These are phyloP conservation scores for Eueremaeus valkanovi DNA, from an alignment of 2,888 invertebrate genomes.

Conservation along the genomic window DNA sequence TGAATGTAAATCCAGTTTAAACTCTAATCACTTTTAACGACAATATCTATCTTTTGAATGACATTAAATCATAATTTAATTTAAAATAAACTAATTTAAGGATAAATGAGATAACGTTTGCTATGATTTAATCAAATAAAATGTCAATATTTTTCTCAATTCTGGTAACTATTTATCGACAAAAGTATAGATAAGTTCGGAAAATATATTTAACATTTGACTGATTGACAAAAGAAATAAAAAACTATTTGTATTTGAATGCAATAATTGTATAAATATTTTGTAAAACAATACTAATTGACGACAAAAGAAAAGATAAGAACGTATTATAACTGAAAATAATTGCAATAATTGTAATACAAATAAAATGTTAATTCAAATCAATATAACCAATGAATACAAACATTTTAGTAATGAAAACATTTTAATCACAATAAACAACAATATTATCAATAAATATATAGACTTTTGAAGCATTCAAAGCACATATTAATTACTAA, in stretches of 20 bases:
- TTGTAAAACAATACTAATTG: neutral
- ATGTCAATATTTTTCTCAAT: neutral
- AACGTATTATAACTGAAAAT: too few relatives aligned
- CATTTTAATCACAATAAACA: neutral
- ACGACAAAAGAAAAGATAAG: too few relatives aligned
- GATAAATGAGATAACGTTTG: neutral
- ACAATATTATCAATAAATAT: too few relatives aligned
- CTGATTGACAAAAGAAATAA: neutral
- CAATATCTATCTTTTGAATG: too few relatives aligned
- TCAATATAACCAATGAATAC: neutral
- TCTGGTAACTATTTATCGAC: neutral
- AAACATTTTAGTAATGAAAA: slow-evolving; percentile 6
- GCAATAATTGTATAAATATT: neutral
- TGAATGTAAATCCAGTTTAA: too few relatives aligned
- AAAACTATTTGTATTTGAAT: neutral
- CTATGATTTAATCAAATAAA: neutral
- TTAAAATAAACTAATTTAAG: neutral
- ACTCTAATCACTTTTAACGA: too few relatives aligned
- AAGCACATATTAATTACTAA: too few relatives aligned
- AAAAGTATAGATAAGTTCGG: too few relatives aligned
- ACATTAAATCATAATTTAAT: too few relatives aligned
- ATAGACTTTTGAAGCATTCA: too few relatives aligned
- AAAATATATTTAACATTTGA: neutral
- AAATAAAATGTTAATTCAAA: neutral
- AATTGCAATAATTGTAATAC: too few relatives aligned